Evolutionary conservation across 2,888 invertebrate species (phyloP), one percentile per base, ranked within the genome.

Genomic region (Lepidochitona cinerea): DNA sequence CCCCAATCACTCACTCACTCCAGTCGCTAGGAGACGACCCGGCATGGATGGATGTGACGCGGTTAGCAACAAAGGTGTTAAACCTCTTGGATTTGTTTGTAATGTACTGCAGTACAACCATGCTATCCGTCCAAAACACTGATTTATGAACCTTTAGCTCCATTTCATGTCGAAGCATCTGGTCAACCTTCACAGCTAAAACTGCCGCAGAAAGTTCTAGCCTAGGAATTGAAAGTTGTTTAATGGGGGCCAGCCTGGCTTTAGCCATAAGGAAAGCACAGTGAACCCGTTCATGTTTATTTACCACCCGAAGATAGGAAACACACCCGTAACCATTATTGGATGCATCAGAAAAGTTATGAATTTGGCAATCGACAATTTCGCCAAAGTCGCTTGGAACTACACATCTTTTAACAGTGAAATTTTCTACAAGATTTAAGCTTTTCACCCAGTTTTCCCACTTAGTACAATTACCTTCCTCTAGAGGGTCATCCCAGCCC

Each of bases 121-220:
- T 52, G 33, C 69, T 54, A 35, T 73, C 73, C 12, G 70, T 71
- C 73, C 73, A 73, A 35, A 70, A 73, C 23, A 73, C 33, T n/a
- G 53, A 33, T 7, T 23, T 18, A 14, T 53, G 0, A 6, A 71
- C 6, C 9, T 37, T 14, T 18, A 70, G 18, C 14, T 71, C 70
- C 37, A 73, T 32, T 29, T 54, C 6, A 18, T 29, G 54, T 5
- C 49, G 6, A 2, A 73, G 23, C 32, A 37, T 53, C 29, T 59
- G 6, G 36, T 71, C 70, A n/a, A 73, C 5, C 23, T 70, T 53
- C 14, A 73, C 68, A 14, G 73, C 52, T 18, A 52, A 26, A n/a
- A 36, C 7, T n/a, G 73, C 73, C 18, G 73, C 73, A 23, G 70
- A 26, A 29, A 71, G 7, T 37, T 71, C 73, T 12, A 70, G 29